phyloP scores from a whole-genome alignment of 92 coral and sea anemone species.

The Siderastrea siderea region DNA sequence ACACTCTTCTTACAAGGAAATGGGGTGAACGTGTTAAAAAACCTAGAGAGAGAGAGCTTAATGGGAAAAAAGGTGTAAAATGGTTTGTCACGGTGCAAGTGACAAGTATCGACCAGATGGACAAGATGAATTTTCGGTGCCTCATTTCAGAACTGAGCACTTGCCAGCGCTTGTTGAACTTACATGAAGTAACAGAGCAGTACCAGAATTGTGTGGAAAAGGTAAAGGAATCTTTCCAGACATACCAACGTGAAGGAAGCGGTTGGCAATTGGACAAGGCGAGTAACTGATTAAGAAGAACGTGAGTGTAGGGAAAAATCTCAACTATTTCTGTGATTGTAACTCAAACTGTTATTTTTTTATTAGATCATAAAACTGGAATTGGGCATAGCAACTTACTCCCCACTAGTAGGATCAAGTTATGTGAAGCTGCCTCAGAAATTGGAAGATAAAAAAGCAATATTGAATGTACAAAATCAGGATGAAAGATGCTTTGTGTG shows the following conservation, averaged over 20 bases:
- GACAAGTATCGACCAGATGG: constrained; percentile 1
- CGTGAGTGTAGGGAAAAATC: too few relatives aligned
- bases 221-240: constrained; percentile 12
- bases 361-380: constrained; percentile 48
- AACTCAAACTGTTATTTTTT: not conserved
- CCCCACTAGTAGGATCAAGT: constrained; percentile 60
- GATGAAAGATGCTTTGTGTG: constrained; percentile 60
- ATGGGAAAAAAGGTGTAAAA: not conserved
- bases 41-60: not conserved
- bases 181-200: constrained; percentile 27
- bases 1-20: not conserved
- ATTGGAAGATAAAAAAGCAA: constrained; percentile 58
- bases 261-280: constrained; percentile 48
- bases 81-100: constrained; percentile 1
- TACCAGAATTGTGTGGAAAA: constrained; percentile 15
- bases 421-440: constrained; percentile 59
- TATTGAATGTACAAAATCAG: constrained; percentile 61
- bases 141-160: constrained; percentile 62
- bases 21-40: not conserved
- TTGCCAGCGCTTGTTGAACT: constrained; percentile 13
- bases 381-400: constrained; percentile 43
- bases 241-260: constrained; percentile 41
- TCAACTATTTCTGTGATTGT: too few relatives aligned
- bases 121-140: constrained; percentile 34
- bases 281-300: not conserved